A percentile compares a stretch with the other conserved stretches of the same genome.
phyloP scores from a whole-genome alignment of 2,888 invertebrate species.

The Parnassius mnemosyne region DNA sequence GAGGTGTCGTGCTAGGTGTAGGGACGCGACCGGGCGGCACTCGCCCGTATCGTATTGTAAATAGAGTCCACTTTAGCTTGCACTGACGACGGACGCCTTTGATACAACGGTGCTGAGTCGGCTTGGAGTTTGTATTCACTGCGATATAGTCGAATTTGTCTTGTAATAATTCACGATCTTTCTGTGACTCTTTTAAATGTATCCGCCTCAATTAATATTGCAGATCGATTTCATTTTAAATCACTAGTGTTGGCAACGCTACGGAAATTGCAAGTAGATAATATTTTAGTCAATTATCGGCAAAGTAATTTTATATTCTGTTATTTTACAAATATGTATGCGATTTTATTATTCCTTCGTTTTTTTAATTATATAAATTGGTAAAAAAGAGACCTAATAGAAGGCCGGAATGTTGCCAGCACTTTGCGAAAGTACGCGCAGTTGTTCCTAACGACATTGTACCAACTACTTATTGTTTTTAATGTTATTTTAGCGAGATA shows the following conservation, averaged over 20 bases:
- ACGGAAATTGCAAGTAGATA: neutral
- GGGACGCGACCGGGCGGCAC: neutral
- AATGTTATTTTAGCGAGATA: constrained; percentile 62
- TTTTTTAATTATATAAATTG: too few species aligned
- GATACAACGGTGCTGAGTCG: constrained; percentile 5
- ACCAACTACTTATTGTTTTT: constrained; percentile 39
- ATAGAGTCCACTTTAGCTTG: neutral
- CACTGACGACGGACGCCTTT: neutral
- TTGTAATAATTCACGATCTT: too few species aligned
- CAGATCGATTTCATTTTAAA: neutral
- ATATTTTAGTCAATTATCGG: neutral
- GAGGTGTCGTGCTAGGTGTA: neutral
- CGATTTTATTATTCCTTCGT: too few species aligned
- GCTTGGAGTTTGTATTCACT: neutral
- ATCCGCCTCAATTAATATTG: neutral
- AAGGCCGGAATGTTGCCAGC: neutral
- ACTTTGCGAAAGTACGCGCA: neutral
- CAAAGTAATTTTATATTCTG: constrained; percentile 5
- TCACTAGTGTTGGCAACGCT: neutral
- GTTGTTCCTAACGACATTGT: constrained; percentile 1
- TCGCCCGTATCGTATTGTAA: neutral
- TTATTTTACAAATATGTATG: neutral
- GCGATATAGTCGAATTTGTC: neutral
- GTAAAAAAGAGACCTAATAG: too few species aligned
- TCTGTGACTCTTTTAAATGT: too few species aligned